Conservation (phyloP, 2,888 invertebrate species). For the Ophion obscuratus region DNA sequence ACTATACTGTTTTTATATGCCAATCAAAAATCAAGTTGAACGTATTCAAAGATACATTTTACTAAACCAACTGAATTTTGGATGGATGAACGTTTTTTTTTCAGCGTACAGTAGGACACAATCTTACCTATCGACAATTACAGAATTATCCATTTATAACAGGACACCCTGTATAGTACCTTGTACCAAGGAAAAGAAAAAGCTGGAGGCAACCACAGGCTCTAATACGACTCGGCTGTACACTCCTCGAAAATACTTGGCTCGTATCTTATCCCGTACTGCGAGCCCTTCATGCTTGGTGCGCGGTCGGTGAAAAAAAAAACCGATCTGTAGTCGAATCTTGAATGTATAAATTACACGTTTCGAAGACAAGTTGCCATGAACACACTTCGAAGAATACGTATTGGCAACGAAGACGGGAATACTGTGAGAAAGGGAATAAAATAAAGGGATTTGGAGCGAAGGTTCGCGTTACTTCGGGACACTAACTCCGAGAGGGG, state of each 20-base stretch:
- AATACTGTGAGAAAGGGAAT: not conserved
- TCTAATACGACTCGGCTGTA: constrained; percentile 31
- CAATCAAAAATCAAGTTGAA: too few relatives aligned
- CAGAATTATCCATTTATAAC: too few relatives aligned
- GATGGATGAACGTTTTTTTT: too few relatives aligned
- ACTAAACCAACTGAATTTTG: too few relatives aligned
- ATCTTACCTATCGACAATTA: too few relatives aligned
- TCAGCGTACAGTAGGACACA: too few relatives aligned
- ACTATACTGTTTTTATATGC: too few relatives aligned
- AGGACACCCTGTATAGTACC: too few relatives aligned
- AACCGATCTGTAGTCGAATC: constrained; percentile 35
- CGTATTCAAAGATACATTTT: too few relatives aligned
- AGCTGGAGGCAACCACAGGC: constrained; percentile 32
- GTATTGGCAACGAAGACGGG: constrained; percentile 9
- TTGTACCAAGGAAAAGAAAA: too few relatives aligned
- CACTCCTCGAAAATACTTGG: constrained; percentile 37
- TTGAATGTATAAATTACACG: constrained; percentile 13
- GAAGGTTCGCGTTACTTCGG: constrained; percentile 30
- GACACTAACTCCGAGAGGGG: constrained; percentile 15
- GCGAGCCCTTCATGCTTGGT: constrained; percentile 17
- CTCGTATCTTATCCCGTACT: constrained; percentile 48
- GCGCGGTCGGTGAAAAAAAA: constrained; percentile 36
- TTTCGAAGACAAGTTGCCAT: constrained; percentile 26
- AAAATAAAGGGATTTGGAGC: not conserved
- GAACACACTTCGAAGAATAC: constrained; percentile 44